These are phyloP conservation scores for Bombus affinis DNA, from an alignment of 1,140 invertebrate genomes.

Conservation along the genomic window DNA sequence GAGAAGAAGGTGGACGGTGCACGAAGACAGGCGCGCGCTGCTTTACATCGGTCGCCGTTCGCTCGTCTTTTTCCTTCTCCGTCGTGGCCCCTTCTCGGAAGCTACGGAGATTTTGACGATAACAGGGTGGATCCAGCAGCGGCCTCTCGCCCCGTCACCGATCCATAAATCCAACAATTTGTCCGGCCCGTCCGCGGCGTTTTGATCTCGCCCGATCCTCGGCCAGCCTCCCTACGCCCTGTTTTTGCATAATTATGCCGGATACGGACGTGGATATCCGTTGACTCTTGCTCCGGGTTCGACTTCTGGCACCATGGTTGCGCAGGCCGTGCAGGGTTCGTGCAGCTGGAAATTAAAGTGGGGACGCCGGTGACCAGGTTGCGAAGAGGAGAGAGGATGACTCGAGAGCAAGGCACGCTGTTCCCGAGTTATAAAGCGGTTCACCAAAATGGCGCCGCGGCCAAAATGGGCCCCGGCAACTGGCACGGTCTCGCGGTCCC, in stretches of 20 bases:
- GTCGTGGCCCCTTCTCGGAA: slow-evolving; percentile 71
- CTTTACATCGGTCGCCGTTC: slow-evolving; percentile 60
- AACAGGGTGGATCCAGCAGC: slow-evolving; percentile 70
- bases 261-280: slow-evolving; percentile 69
- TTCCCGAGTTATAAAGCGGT: slow-evolving; percentile 46
- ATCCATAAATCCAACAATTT: slow-evolving; percentile 82
- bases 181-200: slow-evolving; percentile 75
- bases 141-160: slow-evolving; percentile 72
- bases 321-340: not conserved
- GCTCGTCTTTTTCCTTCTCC: slow-evolving; percentile 41
- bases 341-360: not conserved
- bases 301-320: not conserved
- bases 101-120: slow-evolving; percentile 78
- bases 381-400: not conserved
- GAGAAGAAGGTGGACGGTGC: not conserved
- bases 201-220: slow-evolving; percentile 79
- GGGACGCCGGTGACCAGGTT: not conserved
- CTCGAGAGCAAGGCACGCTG: not conserved
- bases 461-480: slow-evolving; percentile 12
- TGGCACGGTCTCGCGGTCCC: slow-evolving; percentile 46
- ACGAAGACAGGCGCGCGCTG: not conserved
- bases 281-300: not conserved
- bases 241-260: slow-evolving; percentile 76
- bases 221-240: slow-evolving; percentile 57
- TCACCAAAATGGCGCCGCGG: slow-evolving; percentile 65